Conservation (phyloP, 2,797 vertebrate species). For the Trematomus bernacchii region DNA sequence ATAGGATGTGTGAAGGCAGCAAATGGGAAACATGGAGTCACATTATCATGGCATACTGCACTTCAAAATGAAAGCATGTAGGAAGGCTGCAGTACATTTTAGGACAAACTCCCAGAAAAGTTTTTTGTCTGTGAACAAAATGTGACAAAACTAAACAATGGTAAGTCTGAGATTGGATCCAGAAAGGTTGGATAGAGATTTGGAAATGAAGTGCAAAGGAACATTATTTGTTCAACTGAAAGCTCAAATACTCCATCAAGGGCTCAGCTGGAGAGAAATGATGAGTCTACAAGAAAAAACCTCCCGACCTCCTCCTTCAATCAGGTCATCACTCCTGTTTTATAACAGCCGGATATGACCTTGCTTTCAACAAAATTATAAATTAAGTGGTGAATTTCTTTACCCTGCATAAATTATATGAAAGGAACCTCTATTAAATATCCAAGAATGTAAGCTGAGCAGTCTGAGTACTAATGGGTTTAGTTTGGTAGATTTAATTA, state of each 20-base stretch:
- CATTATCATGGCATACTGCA: not conserved
- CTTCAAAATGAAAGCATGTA: conserved; percentile 14
- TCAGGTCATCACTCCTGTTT: conserved; percentile 20
- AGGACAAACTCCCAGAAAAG: not conserved
- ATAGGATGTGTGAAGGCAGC: conserved; percentile 4
- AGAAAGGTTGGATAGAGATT: conserved; percentile 3
- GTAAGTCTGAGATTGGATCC: not conserved
- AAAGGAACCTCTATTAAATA: conserved; percentile 20
- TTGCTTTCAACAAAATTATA: conserved; percentile 16
- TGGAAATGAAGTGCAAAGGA: conserved; percentile 59
- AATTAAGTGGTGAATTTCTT: not conserved
- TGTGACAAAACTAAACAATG: not conserved
- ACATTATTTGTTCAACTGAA: conserved; percentile 56
- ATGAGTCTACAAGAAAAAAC: conserved; percentile 29
- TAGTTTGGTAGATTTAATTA: not conserved
- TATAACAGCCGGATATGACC: not conserved
- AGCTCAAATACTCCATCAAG: conserved; percentile 62
- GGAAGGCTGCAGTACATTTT: not conserved
- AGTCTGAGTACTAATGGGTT: conserved; percentile 1
- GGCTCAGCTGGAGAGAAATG: conserved; percentile 55
- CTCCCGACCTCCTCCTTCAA: conserved; percentile 7
- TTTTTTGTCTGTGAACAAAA: not conserved
- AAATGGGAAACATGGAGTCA: conserved; percentile 18
- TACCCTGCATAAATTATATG: not conserved
- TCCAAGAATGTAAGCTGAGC: not conserved